Percentiles rank a stretch among this genome's conserved stretches.
Conservation (phyloP, 2,113 vertebrate genomes). For the Bufo gargarizans region DNA sequence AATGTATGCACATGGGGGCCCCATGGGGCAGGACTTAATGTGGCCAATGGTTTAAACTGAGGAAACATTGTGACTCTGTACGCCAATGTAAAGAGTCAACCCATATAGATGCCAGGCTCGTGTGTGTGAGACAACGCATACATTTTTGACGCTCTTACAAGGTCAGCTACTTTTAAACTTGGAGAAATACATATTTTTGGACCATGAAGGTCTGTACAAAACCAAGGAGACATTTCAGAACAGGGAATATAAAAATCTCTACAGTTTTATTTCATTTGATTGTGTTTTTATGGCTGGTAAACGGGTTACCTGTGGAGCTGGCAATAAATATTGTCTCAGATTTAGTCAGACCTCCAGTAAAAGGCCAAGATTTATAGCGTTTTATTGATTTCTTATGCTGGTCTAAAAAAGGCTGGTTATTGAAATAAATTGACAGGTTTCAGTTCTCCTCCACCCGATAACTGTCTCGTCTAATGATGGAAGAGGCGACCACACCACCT, state of each 20-base stretch:
- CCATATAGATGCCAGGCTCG: too few species aligned
- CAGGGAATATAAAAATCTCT: slow-evolving; percentile 9
- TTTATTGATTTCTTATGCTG: slow-evolving; percentile 32
- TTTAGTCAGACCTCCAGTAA: slow-evolving; percentile 14
- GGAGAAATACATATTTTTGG: background rate
- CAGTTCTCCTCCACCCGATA: slow-evolving; percentile 25
- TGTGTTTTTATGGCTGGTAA: slow-evolving; percentile 40
- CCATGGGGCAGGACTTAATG: too few species aligned
- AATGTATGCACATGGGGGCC: too few species aligned
- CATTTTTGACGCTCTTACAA: background rate
- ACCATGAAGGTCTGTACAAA: background rate
- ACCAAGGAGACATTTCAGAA: background rate
- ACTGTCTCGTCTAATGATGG: slow-evolving; percentile 5
- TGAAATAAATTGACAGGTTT: slow-evolving; percentile 39
- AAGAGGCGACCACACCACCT: background rate
- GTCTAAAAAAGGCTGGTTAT: slow-evolving; percentile 30
- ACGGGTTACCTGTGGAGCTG: slow-evolving; percentile 31
- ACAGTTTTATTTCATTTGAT: slow-evolving; percentile 29
- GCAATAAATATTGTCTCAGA: slow-evolving; percentile 28
- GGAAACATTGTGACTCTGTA: too few species aligned
- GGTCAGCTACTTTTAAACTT: background rate
- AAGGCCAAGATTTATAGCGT: slow-evolving; percentile 18
- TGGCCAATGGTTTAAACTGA: too few species aligned
- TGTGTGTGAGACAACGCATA: too few species aligned
- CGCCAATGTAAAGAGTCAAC: too few species aligned